phyloP scores from a whole-genome alignment of 2,797 vertebrate genomes.

The Numenius phaeopus region DNA sequence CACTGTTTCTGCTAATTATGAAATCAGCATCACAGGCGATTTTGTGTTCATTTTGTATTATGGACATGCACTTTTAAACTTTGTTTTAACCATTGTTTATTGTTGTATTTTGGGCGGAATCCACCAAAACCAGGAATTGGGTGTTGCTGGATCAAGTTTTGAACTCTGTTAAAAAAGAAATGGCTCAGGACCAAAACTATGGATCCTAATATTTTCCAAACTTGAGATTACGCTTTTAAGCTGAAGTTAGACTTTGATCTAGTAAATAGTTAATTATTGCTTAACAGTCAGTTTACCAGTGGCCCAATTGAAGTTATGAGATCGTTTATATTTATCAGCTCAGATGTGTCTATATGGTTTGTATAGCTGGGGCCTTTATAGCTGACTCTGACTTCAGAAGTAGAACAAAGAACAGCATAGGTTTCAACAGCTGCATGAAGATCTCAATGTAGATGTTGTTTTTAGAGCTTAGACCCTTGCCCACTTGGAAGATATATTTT shows the following conservation, averaged over 20 bases:
- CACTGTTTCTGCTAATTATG: constrained; percentile 8
- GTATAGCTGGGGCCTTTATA: background rate
- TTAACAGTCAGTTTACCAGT: background rate
- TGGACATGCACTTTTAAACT: background rate
- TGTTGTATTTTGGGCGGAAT: background rate
- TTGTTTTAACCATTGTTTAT: background rate
- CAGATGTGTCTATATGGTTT: background rate
- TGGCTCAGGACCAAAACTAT: background rate
- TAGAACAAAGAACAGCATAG: background rate
- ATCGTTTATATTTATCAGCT: background rate
- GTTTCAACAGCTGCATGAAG: background rate
- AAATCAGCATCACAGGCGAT: background rate
- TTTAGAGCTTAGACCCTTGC: background rate
- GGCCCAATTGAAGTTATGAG: background rate
- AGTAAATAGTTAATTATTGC: background rate
- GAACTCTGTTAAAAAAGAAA: background rate
- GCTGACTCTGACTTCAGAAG: background rate
- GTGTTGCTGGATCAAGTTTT: background rate
- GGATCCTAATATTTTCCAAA: background rate
- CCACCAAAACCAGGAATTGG: background rate
- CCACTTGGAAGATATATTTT: background rate
- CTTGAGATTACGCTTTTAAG: background rate
- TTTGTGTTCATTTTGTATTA: background rate
- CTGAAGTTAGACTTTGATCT: background rate
- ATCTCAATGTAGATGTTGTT: background rate